Percentiles rank a stretch among this genome's conserved stretches.
phyloP scores from a whole-genome alignment of 2,888 invertebrate species.

The Heliothis peltigera region DNA sequence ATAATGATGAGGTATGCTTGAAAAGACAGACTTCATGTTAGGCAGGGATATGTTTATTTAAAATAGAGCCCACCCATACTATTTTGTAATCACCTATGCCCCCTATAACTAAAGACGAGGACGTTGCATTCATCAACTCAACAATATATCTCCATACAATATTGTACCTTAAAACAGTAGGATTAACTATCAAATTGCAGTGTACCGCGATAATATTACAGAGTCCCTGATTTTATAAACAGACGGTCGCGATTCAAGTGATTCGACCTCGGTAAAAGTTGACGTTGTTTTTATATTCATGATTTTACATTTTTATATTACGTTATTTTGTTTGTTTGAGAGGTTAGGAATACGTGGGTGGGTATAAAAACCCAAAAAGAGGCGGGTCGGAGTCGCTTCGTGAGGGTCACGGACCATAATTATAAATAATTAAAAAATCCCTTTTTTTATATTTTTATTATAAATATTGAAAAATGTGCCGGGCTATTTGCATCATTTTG shows the following conservation, averaged over 20 bases:
- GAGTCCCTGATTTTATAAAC: conserved; percentile 55
- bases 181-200: conserved; percentile 28
- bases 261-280: conserved; percentile 55
- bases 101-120: conserved; percentile 37
- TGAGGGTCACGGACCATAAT: no score
- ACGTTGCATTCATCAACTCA: conserved; percentile 52
- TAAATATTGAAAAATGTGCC: no score
- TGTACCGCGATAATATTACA: conserved; percentile 38
- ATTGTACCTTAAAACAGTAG: conserved; percentile 1
- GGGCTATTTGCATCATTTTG: no score
- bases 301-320: conserved; percentile 40
- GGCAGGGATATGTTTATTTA: conserved; percentile 4
- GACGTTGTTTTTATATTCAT: conserved; percentile 50
- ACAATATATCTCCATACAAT: conserved; percentile 6
- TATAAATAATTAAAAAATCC: no score
- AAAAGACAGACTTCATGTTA: neutral
- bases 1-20: neutral
- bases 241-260: conserved; percentile 56
- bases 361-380: no score
- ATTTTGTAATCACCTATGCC: conserved; percentile 46
- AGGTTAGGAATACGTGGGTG: neutral
- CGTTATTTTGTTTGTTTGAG: conserved; percentile 5
- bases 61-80: conserved; percentile 17
- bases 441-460: no score
- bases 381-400: no score